Conservation (phyloP, 2,113 vertebrate genomes). For the Percopsis transmontana region DNA sequence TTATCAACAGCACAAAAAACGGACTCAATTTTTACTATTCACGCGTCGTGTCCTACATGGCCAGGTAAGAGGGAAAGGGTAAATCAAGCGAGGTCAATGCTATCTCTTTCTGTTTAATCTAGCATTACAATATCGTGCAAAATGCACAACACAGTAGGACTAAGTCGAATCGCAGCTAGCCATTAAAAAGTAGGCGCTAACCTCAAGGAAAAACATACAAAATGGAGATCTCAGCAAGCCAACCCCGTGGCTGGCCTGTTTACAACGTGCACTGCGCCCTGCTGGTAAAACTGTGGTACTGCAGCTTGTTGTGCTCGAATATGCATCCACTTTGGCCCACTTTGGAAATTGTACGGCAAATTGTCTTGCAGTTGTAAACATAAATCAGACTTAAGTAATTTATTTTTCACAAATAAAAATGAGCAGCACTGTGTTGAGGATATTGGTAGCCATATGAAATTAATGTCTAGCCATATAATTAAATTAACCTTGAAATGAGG, state of each 20-base stretch:
- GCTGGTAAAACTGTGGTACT: conserved; percentile 21
- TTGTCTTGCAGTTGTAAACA: neutral
- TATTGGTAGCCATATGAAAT: neutral
- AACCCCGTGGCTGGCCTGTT: conserved; percentile 48
- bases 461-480: no score
- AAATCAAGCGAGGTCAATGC: neutral
- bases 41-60: conserved; percentile 20
- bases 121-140: conserved; percentile 17
- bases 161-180: conserved; percentile 43
- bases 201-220: conserved; percentile 81
- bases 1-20: conserved; percentile 50
- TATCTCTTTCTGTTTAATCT: neutral
- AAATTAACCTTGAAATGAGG: no score
- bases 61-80: conserved; percentile 2
- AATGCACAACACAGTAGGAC: conserved; percentile 27
- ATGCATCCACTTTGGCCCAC: neutral
- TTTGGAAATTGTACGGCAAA: neutral
- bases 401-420: neutral
- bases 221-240: conserved; percentile 76
- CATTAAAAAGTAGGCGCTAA: conserved; percentile 72
- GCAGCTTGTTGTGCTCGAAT: conserved; percentile 19
- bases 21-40: conserved; percentile 39
- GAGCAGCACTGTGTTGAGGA: neutral
- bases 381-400: neutral
- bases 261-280: conserved; percentile 60